Evolutionary conservation across 2,888 invertebrate species (phyloP).

Genomic region (Sminthurides aquaticus): DNA sequence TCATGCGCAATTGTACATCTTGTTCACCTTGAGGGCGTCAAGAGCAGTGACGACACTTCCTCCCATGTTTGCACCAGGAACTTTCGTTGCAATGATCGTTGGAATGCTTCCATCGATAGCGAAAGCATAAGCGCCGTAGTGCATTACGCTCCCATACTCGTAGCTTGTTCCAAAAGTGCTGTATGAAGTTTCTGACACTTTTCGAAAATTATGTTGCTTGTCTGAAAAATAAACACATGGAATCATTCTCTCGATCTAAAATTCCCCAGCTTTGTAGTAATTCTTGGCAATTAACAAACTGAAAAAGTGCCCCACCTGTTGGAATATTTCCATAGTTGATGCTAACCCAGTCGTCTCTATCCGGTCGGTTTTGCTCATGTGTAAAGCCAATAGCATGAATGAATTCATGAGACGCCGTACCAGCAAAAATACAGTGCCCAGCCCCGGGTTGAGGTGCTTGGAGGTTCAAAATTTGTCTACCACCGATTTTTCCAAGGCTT

Average conservation of each 20-base stretch:
- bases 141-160: conserved; percentile 31
- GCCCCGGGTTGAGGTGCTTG: conserved; percentile 1
- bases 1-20: conserved; percentile 28
- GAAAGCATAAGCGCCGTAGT: conserved; percentile 28
- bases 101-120: conserved; percentile 43
- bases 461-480: conserved; percentile 44
- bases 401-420: conserved; percentile 51
- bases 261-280: too few species aligned
- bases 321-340: conserved; percentile 20
- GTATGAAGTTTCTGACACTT: neutral
- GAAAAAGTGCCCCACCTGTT: neutral
- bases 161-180: conserved; percentile 26
- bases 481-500: conserved; percentile 47
- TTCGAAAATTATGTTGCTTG: conserved; percentile 16
- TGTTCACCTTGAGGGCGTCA: conserved; percentile 21
- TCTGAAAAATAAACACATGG: too few species aligned
- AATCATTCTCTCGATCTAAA: too few species aligned
- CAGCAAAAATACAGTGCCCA: conserved; percentile 48
- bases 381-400: conserved; percentile 21
- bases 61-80: conserved; percentile 18
- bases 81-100: conserved; percentile 19
- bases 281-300: too few species aligned
- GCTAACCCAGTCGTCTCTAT: conserved; percentile 16
- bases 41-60: conserved; percentile 14
- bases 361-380: conserved; percentile 16